Evolutionary conservation across 2,888 invertebrate species (phyloP).

Genomic region (Nebria salina): DNA sequence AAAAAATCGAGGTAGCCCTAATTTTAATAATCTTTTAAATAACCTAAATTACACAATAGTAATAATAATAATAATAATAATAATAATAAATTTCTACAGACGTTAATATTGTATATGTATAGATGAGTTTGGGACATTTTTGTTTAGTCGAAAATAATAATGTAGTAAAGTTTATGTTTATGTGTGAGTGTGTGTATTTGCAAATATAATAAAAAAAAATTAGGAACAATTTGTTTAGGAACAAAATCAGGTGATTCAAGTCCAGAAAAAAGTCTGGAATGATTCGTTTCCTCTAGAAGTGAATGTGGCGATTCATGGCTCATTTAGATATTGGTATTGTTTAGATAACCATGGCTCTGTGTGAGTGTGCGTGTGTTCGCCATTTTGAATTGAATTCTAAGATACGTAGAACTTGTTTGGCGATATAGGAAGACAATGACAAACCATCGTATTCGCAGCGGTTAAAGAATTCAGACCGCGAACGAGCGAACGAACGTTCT

Average conservation of each 20-base stretch:
- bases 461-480: background rate
- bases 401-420: slow-evolving; percentile 53
- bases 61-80: background rate
- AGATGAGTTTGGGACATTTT: slow-evolving; percentile 16
- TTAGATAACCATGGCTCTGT: background rate
- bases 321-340: background rate
- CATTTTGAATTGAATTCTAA: slow-evolving; percentile 52
- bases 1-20: slow-evolving; percentile 58
- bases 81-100: background rate
- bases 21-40: slow-evolving; percentile 46
- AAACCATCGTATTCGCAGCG: slow-evolving; percentile 20
- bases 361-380: slow-evolving; percentile 48
- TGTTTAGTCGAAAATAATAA: background rate
- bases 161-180: background rate
- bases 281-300: background rate
- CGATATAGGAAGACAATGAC: slow-evolving; percentile 53
- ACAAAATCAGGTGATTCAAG: background rate
- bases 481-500: too few species aligned
- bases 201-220: background rate
- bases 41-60: slow-evolving; percentile 32
- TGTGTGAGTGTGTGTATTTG: background rate
- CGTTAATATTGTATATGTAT: background rate
- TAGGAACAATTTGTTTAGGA: background rate
- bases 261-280: background rate
- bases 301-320: background rate